These are phyloP conservation scores for Lordiphosa mommai DNA, from an alignment of 1,140 invertebrate species.

Conservation along the genomic window DNA sequence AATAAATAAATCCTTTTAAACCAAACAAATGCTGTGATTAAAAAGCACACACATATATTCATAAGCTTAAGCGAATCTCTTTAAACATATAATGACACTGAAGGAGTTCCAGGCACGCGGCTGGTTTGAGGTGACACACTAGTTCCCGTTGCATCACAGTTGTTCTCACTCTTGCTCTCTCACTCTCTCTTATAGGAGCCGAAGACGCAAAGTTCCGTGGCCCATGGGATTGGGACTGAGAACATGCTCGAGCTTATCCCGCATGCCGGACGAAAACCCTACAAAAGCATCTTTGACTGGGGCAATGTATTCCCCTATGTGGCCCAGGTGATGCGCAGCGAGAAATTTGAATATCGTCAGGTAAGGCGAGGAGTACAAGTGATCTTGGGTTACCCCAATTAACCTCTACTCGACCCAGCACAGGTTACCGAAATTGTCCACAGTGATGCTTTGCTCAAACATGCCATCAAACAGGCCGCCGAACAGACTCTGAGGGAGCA, in stretches of 20 bases:
- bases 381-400: not conserved
- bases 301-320: slow-evolving; percentile 77
- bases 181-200: slow-evolving; percentile 46
- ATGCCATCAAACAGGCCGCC: slow-evolving; percentile 85
- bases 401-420: not conserved
- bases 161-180: not conserved
- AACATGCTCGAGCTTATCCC: slow-evolving; percentile 74
- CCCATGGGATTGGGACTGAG: slow-evolving; percentile 69
- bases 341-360: slow-evolving; percentile 70
- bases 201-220: slow-evolving; percentile 48
- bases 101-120: slow-evolving; percentile 59
- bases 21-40: slow-evolving; percentile 4
- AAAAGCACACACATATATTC: not conserved
- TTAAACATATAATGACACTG: slow-evolving; percentile 23
- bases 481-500: slow-evolving; percentile 79
- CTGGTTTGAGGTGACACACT: slow-evolving; percentile 66
- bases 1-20: not conserved
- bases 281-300: slow-evolving; percentile 56
- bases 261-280: slow-evolving; percentile 64
- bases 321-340: slow-evolving; percentile 78
- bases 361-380: slow-evolving; percentile 25
- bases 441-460: slow-evolving; percentile 85
- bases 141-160: slow-evolving; percentile 50
- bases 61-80: slow-evolving; percentile 11
- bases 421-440: slow-evolving; percentile 82